phyloP scores from a whole-genome alignment of 2,113 vertebrate genomes.

The Phalacrocorax aristotelis region DNA sequence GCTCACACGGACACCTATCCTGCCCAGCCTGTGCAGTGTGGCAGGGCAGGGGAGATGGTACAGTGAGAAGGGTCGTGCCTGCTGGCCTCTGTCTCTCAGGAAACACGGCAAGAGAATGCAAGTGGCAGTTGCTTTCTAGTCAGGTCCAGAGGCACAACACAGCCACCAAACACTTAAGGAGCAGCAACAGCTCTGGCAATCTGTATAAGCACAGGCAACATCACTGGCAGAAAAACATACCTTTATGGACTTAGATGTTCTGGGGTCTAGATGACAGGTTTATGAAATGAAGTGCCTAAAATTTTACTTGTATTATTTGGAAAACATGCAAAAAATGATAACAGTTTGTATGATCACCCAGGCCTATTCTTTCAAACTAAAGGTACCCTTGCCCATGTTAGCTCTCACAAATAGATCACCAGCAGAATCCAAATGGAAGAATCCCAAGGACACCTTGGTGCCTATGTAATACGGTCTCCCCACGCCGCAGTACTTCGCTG shows the following conservation, averaged over 20 bases:
- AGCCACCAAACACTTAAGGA: not conserved
- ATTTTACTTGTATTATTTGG: not conserved
- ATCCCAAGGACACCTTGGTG: not conserved
- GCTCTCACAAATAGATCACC: not conserved
- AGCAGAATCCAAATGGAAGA: not conserved
- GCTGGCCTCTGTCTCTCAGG: not conserved
- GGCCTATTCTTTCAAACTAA: not conserved
- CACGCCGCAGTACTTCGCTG: not conserved
- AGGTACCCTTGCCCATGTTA: not conserved
- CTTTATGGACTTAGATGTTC: not conserved
- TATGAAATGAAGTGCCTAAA: not conserved
- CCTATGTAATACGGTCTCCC: not conserved
- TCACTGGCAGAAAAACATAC: not conserved
- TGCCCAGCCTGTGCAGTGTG: not conserved
- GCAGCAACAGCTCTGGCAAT: not conserved
- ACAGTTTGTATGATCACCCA: not conserved
- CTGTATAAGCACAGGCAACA: not conserved
- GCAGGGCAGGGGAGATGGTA: not conserved
- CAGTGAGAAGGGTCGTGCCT: not conserved
- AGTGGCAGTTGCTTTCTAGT: not conserved
- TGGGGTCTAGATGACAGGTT: not conserved
- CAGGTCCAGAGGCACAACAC: not conserved
- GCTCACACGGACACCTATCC: not conserved
- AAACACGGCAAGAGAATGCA: not conserved
- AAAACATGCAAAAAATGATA: not conserved